Evolutionary conservation across 2,888 invertebrate species (phyloP).

Genomic region (Rhorus exstirpatorius): DNA sequence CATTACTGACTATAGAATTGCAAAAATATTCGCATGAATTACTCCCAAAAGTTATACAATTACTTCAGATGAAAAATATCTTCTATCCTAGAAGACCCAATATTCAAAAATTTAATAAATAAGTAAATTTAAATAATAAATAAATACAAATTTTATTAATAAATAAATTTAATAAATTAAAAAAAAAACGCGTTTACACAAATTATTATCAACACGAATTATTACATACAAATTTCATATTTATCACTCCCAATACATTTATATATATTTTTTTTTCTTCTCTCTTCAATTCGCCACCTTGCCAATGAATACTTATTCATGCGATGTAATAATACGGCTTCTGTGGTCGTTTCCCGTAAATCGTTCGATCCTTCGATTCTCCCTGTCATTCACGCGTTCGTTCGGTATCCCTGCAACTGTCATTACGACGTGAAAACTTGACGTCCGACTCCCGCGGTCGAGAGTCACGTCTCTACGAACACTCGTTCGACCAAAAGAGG

Average conservation of each 20-base stretch:
- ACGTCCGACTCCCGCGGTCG: constrained; percentile 53
- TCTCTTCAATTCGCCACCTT: constrained; percentile 13
- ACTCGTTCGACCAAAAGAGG: neutral
- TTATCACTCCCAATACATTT: no score
- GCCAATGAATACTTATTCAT: neutral
- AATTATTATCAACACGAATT: neutral
- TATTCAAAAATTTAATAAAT: no score
- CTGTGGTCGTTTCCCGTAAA: neutral
- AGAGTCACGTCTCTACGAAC: constrained; percentile 36
- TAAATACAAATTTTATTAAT: no score
- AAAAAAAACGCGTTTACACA: neutral
- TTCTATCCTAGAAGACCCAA: no score
- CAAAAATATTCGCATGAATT: no score
- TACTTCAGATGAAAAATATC: no score
- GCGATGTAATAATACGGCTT: neutral
- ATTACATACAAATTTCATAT: neutral
- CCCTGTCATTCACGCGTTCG: no score
- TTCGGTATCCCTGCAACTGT: no score
- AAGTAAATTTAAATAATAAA: no score
- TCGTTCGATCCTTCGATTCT: neutral
- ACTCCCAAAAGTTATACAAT: no score
- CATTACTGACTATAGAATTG: no score
- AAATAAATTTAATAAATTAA: neutral
- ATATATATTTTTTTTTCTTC: neutral
- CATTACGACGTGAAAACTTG: constrained; percentile 9